phyloP scores from a whole-genome alignment of 1,140 invertebrate genomes.

The Copidosoma floridanum region DNA sequence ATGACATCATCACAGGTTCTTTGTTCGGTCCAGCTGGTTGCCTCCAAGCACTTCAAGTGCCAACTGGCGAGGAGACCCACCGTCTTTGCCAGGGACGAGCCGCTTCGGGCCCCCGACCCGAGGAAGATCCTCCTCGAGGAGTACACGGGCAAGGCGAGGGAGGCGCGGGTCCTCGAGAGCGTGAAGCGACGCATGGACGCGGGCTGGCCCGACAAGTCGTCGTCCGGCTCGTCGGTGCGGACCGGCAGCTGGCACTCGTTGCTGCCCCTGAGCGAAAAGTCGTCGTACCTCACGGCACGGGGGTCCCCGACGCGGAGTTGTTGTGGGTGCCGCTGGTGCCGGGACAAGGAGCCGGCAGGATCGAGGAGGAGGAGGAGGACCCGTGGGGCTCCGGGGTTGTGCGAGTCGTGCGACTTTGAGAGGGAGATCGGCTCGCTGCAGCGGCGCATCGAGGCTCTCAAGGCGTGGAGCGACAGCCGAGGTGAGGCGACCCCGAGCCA shows the following conservation, averaged over 20 bases:
- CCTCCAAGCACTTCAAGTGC: not conserved
- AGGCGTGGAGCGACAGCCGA: not conserved
- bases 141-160: constrained; percentile 17
- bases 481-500: not conserved
- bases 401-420: too few species aligned
- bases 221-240: not conserved
- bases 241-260: not conserved
- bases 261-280: not conserved
- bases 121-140: constrained; percentile 16
- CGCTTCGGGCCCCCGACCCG: too few species aligned
- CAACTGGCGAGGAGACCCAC: not conserved
- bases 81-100: not conserved
- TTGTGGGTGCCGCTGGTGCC: not conserved
- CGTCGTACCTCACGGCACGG: not conserved
- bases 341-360: not conserved
- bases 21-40: not conserved
- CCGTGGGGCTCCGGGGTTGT: not conserved
- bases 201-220: not conserved
- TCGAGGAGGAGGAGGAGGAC: not conserved
- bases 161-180: not conserved
- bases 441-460: not conserved
- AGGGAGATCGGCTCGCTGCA: not conserved
- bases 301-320: too few species aligned
- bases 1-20: too few species aligned
- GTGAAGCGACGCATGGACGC: constrained; percentile 7